These are phyloP conservation scores for Emmelina monodactyla DNA, from an alignment of 2,888 invertebrate species.

Conservation along the genomic window DNA sequence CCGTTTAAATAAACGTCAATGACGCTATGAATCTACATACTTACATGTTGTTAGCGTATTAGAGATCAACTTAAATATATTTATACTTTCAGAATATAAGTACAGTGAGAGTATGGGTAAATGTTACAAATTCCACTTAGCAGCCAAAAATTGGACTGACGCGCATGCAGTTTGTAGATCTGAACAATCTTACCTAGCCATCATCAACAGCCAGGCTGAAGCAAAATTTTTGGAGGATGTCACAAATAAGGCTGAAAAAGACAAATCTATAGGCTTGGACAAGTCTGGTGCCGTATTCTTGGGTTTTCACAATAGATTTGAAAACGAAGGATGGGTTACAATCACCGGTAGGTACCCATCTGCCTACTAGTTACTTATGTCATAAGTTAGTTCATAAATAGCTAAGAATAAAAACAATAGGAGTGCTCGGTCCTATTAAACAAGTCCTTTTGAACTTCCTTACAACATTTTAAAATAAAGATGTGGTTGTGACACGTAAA, in stretches of 20 bases:
- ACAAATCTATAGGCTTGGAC: background rate
- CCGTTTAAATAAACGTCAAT: background rate
- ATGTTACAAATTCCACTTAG: slow-evolving; percentile 19
- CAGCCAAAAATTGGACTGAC: slow-evolving; percentile 17
- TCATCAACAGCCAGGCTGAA: slow-evolving; percentile 16
- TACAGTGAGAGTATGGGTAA: slow-evolving; percentile 8
- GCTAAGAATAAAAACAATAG: no score
- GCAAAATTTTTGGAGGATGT: slow-evolving; percentile 11
- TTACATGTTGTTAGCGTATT: no score
- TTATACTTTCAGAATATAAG: slow-evolving; percentile 7
- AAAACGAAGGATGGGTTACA: slow-evolving; percentile 3
- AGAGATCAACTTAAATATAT: no score
- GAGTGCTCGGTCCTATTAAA: no score
- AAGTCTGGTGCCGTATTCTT: background rate
- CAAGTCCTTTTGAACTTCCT: no score
- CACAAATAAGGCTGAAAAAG: slow-evolving; percentile 3
- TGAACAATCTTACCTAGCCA: slow-evolving; percentile 16
- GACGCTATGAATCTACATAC: background rate
- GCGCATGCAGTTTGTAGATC: slow-evolving; percentile 17
- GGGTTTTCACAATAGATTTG: slow-evolving; percentile 3
- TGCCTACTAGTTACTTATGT: no score
- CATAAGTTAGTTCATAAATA: no score
- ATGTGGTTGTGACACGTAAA: no score
- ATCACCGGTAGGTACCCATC: slow-evolving; percentile 2
- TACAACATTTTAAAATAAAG: no score